These are phyloP conservation scores for Cherax quadricarinatus DNA, from an alignment of 1,140 invertebrate genomes.

Conservation along the genomic window DNA sequence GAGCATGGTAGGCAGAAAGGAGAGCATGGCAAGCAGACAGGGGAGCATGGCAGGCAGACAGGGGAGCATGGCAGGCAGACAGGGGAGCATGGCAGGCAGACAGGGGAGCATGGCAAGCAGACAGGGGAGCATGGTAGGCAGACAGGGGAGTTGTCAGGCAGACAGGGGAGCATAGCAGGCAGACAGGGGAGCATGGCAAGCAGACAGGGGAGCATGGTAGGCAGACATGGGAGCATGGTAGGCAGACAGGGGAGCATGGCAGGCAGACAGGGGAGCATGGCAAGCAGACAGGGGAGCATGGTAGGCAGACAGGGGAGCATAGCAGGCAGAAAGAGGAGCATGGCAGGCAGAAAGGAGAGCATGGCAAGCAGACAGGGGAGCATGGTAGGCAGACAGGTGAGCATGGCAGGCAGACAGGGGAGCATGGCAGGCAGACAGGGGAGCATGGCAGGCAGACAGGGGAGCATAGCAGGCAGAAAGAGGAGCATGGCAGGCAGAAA, in stretches of 20 bases:
- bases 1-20: background rate
- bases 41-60: too few species aligned
- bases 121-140: too few species aligned
- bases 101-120: too few species aligned
- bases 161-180: background rate
- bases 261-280: background rate
- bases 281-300: too few species aligned
- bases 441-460: too few species aligned
- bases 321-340: too few species aligned
- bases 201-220: too few species aligned
- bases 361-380: too few species aligned
- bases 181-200: background rate
- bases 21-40: background rate
- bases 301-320: background rate
- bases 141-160: too few species aligned
- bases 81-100: too few species aligned
- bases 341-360: background rate
- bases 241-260: background rate
- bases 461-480: too few species aligned
- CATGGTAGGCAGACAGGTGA: background rate
- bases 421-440: background rate
- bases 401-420: background rate
- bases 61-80: background rate
- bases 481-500: too few species aligned
- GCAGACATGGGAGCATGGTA: background rate